Conservation (phyloP, 2,113 vertebrate species). For the Columbina picui region DNA sequence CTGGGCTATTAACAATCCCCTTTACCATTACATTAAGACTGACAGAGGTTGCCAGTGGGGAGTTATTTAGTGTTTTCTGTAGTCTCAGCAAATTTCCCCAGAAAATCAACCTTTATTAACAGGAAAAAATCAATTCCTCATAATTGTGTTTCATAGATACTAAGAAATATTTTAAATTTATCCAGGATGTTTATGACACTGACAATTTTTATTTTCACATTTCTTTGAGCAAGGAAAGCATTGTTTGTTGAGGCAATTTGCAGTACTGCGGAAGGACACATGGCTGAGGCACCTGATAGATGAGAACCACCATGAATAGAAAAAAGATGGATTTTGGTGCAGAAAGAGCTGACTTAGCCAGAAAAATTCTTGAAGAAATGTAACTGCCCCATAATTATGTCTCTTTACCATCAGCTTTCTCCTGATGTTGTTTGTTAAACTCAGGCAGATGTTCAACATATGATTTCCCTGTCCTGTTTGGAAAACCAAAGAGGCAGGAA, state of each 20-base stretch:
- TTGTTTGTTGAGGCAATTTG: not conserved
- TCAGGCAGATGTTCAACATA: not conserved
- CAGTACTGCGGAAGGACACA: not conserved
- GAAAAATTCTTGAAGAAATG: not conserved
- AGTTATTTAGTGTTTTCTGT: not conserved
- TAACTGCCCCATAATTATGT: not conserved
- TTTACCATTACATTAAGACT: not conserved
- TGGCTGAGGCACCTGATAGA: not conserved
- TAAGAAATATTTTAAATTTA: not conserved
- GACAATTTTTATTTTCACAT: not conserved
- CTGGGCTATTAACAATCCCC: not conserved
- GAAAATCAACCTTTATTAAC: not conserved
- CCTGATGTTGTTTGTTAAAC: not conserved
- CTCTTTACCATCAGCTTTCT: not conserved
- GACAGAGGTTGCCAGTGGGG: not conserved
- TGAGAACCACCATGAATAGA: not conserved
- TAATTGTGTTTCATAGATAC: not conserved
- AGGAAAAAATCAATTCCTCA: not conserved
- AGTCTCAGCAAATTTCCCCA: not conserved
- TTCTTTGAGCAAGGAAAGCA: not conserved
- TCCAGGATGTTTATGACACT: not conserved
- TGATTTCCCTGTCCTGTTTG: not conserved
- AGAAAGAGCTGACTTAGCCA: not conserved
- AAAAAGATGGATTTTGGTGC: not conserved
- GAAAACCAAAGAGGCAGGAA: not conserved